Base-by-base conservation (phyloP, 2,888 invertebrate genomes). In the Mechanitis messenoides region DNA sequence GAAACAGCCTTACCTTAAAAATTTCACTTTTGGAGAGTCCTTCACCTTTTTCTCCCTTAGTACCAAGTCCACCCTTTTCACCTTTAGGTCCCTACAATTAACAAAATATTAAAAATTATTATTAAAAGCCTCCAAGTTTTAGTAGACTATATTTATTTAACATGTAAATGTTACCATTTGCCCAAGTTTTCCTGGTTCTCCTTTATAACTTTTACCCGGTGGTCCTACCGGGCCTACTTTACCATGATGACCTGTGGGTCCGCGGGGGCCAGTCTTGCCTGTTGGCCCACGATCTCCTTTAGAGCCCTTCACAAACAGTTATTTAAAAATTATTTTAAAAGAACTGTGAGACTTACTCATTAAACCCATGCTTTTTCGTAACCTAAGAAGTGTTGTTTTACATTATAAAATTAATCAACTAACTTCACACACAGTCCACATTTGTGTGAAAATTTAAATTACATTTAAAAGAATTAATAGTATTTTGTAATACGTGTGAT, bases 141-240 rank as follows among this genome's bases (percentile, higher is more conserved):
- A 42, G 28, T 4, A 7, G 2, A n/a, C 9, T 31, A 31, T 28
- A 20, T 31, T 28, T 9, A 4, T 50, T 9, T 50, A 31, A 4
- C 5, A 2, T 50, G 9, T 5, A 31, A 28, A 71, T 68, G 55
- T 68, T 70, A 57, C 71, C 95, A 46, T 90, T 0, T 81, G 79
- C 38, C 95, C 95, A 65, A 93, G 90, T 64, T 85, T 84, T 56
- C 95, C 95, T 1, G 93, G 91, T 66, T 95, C 95, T 65, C 96
- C 96, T 80, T 94, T 92, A 11, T 62, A 57, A 1, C 31, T 50
- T 50, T 50, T 50, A 50, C 85, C 85, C 50, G 54, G 64, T 1
- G 68, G 72, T 5, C 85, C 85, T 3, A 60, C 58, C 3, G 70
- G 67, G 0, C 85, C 85, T 0, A 62, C 82, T 3, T 92, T 91